phyloP scores from a whole-genome alignment of 2,888 invertebrate species.

The Idaea dimidiata region DNA sequence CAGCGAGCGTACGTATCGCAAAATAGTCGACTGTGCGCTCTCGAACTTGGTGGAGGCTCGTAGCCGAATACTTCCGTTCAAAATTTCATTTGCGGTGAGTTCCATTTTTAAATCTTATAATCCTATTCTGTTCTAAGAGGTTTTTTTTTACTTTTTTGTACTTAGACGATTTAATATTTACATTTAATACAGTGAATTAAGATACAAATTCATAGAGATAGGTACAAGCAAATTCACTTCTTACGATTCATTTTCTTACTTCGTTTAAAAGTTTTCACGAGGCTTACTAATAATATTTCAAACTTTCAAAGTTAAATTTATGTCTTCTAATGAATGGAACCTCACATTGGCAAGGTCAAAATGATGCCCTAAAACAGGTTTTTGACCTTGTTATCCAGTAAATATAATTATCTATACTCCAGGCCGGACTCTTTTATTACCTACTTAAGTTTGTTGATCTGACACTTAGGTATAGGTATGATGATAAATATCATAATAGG shows the following conservation, averaged over 20 bases:
- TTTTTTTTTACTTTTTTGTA: too few relatives aligned
- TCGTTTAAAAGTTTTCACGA: too few relatives aligned
- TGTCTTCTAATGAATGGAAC: not conserved
- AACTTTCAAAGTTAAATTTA: too few relatives aligned
- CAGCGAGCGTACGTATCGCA: not conserved
- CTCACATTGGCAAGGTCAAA: not conserved
- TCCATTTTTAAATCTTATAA: not conserved
- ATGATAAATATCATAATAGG: too few relatives aligned
- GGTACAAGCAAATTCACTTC: too few relatives aligned
- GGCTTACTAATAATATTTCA: too few relatives aligned
- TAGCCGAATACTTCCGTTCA: not conserved
- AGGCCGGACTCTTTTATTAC: not conserved
- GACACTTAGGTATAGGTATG: not conserved
- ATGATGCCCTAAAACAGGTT: not conserved
- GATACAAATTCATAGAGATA: too few relatives aligned
- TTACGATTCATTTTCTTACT: too few relatives aligned
- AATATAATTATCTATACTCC: not conserved
- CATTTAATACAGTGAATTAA: too few relatives aligned
- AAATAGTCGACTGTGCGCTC: constrained; percentile 46
- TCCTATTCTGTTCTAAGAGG: not conserved
- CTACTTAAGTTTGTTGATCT: not conserved
- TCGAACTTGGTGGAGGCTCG: constrained; percentile 31
- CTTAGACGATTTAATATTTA: too few relatives aligned
- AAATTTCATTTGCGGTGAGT: constrained; percentile 7
- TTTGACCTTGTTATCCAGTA: not conserved